These are phyloP conservation scores for Jordanella pulchra DNA, from an alignment of 2,797 vertebrate genomes.

Conservation along the genomic window DNA sequence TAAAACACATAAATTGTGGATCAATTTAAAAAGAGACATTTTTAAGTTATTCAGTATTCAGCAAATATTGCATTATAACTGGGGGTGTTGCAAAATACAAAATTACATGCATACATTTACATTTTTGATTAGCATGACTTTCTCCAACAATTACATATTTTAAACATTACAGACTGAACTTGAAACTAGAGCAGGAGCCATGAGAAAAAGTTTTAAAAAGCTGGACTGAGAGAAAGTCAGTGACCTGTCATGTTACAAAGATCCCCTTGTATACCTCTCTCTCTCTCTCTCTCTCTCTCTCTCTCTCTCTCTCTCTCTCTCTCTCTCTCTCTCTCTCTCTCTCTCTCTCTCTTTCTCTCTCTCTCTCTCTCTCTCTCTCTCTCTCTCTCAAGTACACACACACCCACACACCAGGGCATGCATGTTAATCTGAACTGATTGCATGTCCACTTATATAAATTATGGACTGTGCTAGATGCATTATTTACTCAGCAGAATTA, in stretches of 20 bases:
- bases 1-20: no score
- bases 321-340: no score
- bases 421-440: constrained; percentile 83
- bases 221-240: constrained; percentile 50
- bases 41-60: no score
- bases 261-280: constrained; percentile 31
- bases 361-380: constrained; percentile 32
- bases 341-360: no score
- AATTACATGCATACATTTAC: neutral
- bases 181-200: constrained; percentile 6
- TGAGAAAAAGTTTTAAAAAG: constrained; percentile 41
- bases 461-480: constrained; percentile 73
- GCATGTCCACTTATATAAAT: constrained; percentile 86
- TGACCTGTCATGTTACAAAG: constrained; percentile 63
- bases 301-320: no score
- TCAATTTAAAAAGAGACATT: no score
- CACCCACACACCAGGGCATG: constrained; percentile 49
- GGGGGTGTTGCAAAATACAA: no score
- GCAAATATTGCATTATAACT: neutral
- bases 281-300: no score
- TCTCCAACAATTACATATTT: neutral
- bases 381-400: constrained; percentile 31
- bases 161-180: neutral
- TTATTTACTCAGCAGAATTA: constrained; percentile 81
- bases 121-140: neutral